Percentiles rank a stretch among this genome's conserved stretches.
phyloP scores from a whole-genome alignment of 2,113 vertebrate genomes.

The Pipa parva region DNA sequence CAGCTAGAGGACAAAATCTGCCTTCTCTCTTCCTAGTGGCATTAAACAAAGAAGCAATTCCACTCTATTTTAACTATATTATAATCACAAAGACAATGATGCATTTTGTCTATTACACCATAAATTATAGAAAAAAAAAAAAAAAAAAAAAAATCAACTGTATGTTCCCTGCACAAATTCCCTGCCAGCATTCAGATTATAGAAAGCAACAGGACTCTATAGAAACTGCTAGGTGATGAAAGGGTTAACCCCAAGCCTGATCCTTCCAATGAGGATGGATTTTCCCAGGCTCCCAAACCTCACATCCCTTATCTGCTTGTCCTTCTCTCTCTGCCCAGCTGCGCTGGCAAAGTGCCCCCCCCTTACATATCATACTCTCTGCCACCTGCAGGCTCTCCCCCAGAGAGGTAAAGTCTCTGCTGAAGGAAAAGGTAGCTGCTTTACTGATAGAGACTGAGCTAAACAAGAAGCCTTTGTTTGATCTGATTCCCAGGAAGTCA shows the following conservation, averaged over 20 bases:
- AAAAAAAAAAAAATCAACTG: too few relatives aligned
- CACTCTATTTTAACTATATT: too few relatives aligned
- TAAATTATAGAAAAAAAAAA: too few relatives aligned
- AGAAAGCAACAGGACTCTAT: too few relatives aligned
- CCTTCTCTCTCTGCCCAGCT: constrained; percentile 7
- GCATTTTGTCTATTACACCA: too few relatives aligned
- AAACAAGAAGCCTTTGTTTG: constrained; percentile 29
- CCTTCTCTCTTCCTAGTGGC: too few relatives aligned
- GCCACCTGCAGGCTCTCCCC: constrained; percentile 25
- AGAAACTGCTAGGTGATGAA: neutral
- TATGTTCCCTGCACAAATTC: too few relatives aligned
- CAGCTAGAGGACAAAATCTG: too few relatives aligned
- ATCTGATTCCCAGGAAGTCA: neutral
- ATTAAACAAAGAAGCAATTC: too few relatives aligned
- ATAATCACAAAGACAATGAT: too few relatives aligned
- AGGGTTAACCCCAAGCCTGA: neutral
- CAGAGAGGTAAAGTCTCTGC: constrained; percentile 13
- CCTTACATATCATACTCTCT: neutral
- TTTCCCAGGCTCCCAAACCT: constrained; percentile 10
- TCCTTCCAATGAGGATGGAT: neutral
- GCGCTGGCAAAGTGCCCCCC: constrained; percentile 1
- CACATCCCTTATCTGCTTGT: constrained; percentile 6
- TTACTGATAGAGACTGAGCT: neutral
- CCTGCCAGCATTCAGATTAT: too few relatives aligned
- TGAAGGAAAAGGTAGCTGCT: constrained; percentile 27